Base-by-base conservation (phyloP, 92 coral and sea anemone species). In the Porites rus region DNA sequence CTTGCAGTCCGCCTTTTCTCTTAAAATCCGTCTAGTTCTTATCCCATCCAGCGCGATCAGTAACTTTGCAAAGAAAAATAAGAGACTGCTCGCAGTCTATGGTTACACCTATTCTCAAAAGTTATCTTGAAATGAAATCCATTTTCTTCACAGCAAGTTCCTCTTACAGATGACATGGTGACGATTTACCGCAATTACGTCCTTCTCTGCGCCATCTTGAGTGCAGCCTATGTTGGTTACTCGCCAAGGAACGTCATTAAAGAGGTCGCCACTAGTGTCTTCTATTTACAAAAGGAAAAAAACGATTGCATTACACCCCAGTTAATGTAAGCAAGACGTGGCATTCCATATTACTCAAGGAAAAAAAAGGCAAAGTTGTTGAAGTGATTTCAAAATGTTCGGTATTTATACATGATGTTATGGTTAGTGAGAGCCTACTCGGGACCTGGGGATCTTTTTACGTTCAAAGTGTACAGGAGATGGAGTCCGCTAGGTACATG, bases 101-200 rank as follows among this genome's bases (percentile, higher is more conserved):
- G 31, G 31, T 28, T 28, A 38, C 46, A 38, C 46, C 46, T 20
- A 9, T 22, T n/a, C 10, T 7, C 10, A 74, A 56, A 2, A 28
- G 52, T 28, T 18, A 50, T 20, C 22, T 22, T 54, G 14, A 13
- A 56, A n/a, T 12, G 25, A 11, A n/a, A 2, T 65, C 17, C 8
- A 14, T 60, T 72, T 62, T 31, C 9, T 7, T 53, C 62, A 59
- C 77, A 82, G 86, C 59, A 17, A 11, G 69, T 31, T 18, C n/a
- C 17, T 9, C 71, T 82, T 14, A 82, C 86, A 17, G 60, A 72
- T 43, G 86, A 82, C 21, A 43, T 82, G 61, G 79, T 82, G 86
- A 82, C 71, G 86, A 60, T 71, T 38, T 82, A 70, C 62, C 86
- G 86, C 6, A 82, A 82, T 43, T 82, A 82, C 43, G 78, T 72